Percentiles rank a stretch among this genome's conserved stretches.
These are phyloP conservation scores for Trogon melanurus DNA, from an alignment of 2,113 vertebrate genomes.

Conservation along the genomic window DNA sequence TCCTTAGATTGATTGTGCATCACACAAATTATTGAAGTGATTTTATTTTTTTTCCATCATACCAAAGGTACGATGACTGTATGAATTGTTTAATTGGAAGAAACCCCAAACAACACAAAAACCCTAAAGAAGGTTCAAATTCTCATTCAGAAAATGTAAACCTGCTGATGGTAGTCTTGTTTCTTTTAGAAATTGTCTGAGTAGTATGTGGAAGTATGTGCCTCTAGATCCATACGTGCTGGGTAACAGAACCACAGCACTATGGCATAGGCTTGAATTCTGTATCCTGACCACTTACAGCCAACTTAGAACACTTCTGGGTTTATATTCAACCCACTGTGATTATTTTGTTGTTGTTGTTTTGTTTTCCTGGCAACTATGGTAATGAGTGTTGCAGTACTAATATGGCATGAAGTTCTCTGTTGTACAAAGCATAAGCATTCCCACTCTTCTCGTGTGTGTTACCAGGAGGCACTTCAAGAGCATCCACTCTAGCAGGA, in stretches of 20 bases:
- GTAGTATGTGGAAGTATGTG: not conserved
- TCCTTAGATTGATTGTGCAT: not conserved
- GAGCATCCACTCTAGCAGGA: slow-evolving; percentile 71
- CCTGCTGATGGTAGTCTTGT: not conserved
- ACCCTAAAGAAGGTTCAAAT: not conserved
- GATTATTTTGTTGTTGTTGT: too few relatives aligned
- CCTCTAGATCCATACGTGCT: not conserved
- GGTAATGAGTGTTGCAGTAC: not conserved
- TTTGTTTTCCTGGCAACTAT: not conserved
- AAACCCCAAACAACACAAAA: not conserved
- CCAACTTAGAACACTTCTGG: not conserved
- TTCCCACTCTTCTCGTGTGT: not conserved
- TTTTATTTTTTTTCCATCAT: not conserved
- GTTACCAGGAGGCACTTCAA: slow-evolving; percentile 75
- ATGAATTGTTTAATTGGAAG: not conserved
- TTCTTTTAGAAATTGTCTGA: not conserved
- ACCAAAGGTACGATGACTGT: not conserved
- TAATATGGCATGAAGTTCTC: not conserved
- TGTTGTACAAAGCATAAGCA: not conserved
- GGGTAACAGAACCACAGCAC: not conserved
- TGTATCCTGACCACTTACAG: not conserved
- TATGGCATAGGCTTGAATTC: not conserved
- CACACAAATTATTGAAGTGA: not conserved
- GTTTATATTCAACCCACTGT: not conserved
- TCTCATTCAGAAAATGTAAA: not conserved